Percentiles rank a stretch among this genome's conserved stretches.
Conservation (phyloP, 2,888 invertebrate species). For the Apamea sordens region DNA sequence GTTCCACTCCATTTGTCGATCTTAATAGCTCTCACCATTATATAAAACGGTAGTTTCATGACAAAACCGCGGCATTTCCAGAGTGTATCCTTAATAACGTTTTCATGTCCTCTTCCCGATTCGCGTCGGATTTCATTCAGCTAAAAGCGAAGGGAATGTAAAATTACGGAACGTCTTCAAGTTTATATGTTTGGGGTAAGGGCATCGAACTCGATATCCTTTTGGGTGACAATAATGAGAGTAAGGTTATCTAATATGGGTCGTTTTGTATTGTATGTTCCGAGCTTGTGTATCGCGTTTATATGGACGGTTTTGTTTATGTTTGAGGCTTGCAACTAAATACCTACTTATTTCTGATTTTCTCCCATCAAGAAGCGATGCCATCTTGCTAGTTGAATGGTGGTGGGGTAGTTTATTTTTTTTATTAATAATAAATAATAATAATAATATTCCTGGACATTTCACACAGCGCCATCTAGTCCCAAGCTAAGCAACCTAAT, state of each 20-base stretch:
- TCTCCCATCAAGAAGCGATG: neutral
- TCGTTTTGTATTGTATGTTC: conserved; percentile 40
- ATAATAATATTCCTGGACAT: too few relatives aligned
- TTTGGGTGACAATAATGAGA: conserved; percentile 66
- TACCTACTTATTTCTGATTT: neutral
- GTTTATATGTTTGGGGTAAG: conserved; percentile 59
- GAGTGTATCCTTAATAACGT: conserved; percentile 64
- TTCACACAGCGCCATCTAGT: too few relatives aligned
- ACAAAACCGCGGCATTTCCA: conserved; percentile 40
- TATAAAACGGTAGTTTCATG: conserved; percentile 24
- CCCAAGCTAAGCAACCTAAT: too few relatives aligned
- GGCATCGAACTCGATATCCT: conserved; percentile 62
- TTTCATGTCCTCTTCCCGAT: conserved; percentile 66
- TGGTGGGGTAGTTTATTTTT: neutral
- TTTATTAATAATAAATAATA: too few relatives aligned
- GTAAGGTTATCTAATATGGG: conserved; percentile 58
- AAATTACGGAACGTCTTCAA: conserved; percentile 62
- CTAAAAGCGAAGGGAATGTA: conserved; percentile 71
- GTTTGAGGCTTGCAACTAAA: neutral
- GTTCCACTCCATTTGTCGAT: neutral
- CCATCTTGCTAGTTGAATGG: neutral
- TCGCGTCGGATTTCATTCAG: conserved; percentile 70
- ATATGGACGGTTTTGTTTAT: neutral
- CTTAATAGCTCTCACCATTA: neutral
- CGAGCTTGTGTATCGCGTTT: neutral